Conservation (phyloP, 2,113 vertebrate genomes). For the Eretmochelys imbricata region DNA sequence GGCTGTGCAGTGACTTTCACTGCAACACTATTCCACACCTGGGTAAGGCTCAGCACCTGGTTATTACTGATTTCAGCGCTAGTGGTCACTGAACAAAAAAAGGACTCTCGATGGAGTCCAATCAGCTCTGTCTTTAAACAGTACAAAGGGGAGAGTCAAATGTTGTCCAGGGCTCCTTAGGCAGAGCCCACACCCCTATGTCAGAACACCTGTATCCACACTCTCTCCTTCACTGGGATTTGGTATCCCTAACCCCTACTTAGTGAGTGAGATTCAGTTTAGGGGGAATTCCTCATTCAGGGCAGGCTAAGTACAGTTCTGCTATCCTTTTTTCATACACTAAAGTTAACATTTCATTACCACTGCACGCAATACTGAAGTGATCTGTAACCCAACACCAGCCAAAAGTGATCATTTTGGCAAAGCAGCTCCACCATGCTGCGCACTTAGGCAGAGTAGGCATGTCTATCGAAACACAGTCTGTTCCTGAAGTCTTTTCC, state of each 20-base stretch:
- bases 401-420: background rate
- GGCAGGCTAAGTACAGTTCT: background rate
- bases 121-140: background rate
- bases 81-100: background rate
- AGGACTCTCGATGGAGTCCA: background rate
- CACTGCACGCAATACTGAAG: background rate
- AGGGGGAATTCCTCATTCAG: background rate
- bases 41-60: background rate
- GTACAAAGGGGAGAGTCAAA: background rate
- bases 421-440: background rate
- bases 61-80: background rate
- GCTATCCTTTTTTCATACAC: background rate
- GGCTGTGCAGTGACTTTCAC: background rate
- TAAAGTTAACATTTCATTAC: background rate
- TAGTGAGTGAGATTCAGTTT: background rate
- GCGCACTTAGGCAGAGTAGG: no score
- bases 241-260: background rate
- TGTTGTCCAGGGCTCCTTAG: background rate
- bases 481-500: no score
- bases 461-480: no score
- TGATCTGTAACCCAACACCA: background rate
- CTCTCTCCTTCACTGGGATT: background rate
- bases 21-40: no score
- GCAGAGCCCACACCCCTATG: background rate
- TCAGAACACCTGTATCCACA: background rate